Evolutionary conservation across 1,140 invertebrate species (phyloP).

Genomic region (Halesus radiatus): DNA sequence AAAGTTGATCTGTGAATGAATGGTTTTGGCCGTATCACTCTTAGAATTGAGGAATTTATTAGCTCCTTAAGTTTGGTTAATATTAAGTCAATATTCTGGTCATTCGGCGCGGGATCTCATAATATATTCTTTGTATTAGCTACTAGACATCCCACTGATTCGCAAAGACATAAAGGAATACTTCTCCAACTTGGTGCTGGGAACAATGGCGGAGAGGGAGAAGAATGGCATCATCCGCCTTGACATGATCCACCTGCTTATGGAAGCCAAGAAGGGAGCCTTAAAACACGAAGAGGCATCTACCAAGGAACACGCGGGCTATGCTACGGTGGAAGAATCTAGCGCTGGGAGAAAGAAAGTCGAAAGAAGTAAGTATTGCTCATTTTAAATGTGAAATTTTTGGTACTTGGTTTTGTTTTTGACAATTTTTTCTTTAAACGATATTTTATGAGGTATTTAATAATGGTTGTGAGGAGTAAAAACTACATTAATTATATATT

Average conservation of each 20-base stretch:
- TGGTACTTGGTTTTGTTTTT: too few species aligned
- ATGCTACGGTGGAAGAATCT: constrained; percentile 61
- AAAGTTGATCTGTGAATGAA: too few species aligned
- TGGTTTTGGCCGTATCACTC: too few species aligned
- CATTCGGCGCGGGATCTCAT: background rate
- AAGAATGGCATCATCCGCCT: constrained; percentile 61
- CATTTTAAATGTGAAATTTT: too few species aligned
- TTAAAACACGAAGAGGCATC: constrained; percentile 54
- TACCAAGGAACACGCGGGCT: constrained; percentile 49
- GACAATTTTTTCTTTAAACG: too few species aligned
- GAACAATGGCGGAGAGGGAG: constrained; percentile 60
- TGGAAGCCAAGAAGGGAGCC: constrained; percentile 64
- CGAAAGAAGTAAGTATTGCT: constrained; percentile 15
- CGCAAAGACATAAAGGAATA: constrained; percentile 12
- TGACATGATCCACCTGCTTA: constrained; percentile 67
- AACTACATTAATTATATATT: too few species aligned
- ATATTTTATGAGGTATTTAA: too few species aligned
- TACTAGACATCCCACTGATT: background rate
- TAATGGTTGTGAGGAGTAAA: too few species aligned
- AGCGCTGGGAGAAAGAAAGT: constrained; percentile 46
- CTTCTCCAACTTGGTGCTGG: constrained; percentile 58
- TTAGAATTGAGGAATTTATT: too few species aligned
- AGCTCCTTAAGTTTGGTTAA: too few species aligned
- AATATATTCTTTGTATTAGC: background rate
- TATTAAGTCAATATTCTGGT: background rate